Evolutionary conservation across 2,888 invertebrate genomes (phyloP), one percentile per base, ranked within the genome.

Genomic region (Mythimna lalbum): DNA sequence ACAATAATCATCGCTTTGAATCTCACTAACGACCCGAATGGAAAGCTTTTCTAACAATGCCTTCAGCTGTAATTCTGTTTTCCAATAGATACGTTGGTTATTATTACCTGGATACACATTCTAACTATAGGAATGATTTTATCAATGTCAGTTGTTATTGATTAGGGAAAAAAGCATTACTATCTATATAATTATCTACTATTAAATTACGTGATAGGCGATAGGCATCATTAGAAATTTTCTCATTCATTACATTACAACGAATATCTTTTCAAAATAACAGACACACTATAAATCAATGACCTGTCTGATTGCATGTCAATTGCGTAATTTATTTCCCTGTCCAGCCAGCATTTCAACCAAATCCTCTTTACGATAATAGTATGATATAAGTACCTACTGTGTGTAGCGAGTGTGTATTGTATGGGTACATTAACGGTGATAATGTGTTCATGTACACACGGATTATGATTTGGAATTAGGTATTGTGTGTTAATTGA

Each of bases 401-500:
- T 23, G n/a, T 19, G 12, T 21, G 17, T 33, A 36, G 78, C 49
- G 47, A 14, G 14, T 49, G 10, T 52, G 17, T 63, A 50, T 49
- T 36, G 23, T 56, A 27, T 43, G 43, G 43, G n/a, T 52, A 63
- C 60, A 77, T 65, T 81, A 56, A 23, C 39, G 17, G 7, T 17
- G 50, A 52, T 78, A 78, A 78, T 78, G 64, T 82, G 31, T 59
- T 55, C 73, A 62, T 64, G 62, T 63, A 60, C 47, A 63, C 23
- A 27, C 12, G 55, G 69, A 81, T 77, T 77, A 77, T 77, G 50
- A 77, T 77, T 63, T 53, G 27, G 43, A 63, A 61, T 77, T 65
- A 65, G 59, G 62, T 63, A 63, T 71, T 66, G 47, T 56, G 59
- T 66, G 12, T 55, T 78, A 65, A 82, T 78, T 73, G 83, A 73